Evolutionary conservation across 2,113 vertebrate species (phyloP), one percentile per base, ranked within the genome.

Genomic region (Tinamus guttatus): DNA sequence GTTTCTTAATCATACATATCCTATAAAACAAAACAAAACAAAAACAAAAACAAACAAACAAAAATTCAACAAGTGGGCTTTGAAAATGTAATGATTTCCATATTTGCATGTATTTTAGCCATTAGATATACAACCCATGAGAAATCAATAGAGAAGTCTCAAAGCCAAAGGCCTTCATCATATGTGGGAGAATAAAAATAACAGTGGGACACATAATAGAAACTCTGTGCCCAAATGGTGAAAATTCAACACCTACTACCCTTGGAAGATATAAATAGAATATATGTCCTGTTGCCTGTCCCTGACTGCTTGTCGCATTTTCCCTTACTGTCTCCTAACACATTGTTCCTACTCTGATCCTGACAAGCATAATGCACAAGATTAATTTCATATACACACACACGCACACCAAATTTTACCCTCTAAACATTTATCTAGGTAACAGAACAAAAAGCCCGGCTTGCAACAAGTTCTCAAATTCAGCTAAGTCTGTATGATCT

Each of bases 351-450:
- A 60, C 4, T 5, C 25, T 88, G 36, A 18, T n/a, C 36, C 54
- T 71, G 24, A 38, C 30, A 70, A 43, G 21, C 27, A n/a, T 78
- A 69, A 79, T 1, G 1, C 30, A 20, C 68, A 76, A 41, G 38
- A 73, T 64, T 36, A n/a, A 65, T n/a, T 68, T 36, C 20, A 20
- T 24, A 30, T 4, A 18, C 18, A 13, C 7, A 30, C 0, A 0
- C 12, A 45, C n/a, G n/a, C 41, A 77, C 67, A 64, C 28, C 36
- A 81, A n/a, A 63, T 73, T 9, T 68, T 28, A 63, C 9, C 19
- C 40, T 51, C 43, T 65, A 47, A 45, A 54, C 8, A 11, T 51
- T 59, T 58, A 36, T 20, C 41, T 83, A 58, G 25, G 28, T 38
- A 75, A 54, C 12, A 9, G 56, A 68, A 78, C 21, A 34, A 71